Conservation (phyloP, 2,113 vertebrate species). For the Sylvietta virens region DNA sequence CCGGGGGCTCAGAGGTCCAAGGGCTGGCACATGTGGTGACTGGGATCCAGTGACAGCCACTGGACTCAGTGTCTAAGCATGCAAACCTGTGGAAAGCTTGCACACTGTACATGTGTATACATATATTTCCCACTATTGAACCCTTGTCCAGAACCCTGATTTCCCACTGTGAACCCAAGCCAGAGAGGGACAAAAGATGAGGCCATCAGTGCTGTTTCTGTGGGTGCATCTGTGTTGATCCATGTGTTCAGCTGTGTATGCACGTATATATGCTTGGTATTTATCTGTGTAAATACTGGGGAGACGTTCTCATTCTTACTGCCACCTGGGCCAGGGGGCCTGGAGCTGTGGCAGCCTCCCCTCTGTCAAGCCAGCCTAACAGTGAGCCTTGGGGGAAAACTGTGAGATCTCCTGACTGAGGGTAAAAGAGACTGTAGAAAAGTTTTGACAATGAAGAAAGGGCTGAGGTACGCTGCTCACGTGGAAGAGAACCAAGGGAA, state of each 20-base stretch:
- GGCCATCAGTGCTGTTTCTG: not conserved
- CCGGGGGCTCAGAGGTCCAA: not conserved
- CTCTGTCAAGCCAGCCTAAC: not conserved
- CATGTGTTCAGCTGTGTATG: not conserved
- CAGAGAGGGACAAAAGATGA: not conserved
- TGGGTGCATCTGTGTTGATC: not conserved
- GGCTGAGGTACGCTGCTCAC: not conserved
- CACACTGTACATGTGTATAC: not conserved
- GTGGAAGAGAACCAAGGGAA: not conserved
- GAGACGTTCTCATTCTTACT: not conserved
- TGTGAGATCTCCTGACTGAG: not conserved
- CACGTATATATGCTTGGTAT: not conserved
- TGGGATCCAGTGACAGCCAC: not conserved
- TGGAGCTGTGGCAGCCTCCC: not conserved
- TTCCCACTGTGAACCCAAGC: not conserved
- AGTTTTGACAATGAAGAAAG: not conserved
- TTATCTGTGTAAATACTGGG: not conserved
- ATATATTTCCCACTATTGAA: not conserved
- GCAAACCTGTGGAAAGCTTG: not conserved
- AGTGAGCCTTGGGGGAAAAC: not conserved
- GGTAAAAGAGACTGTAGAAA: not conserved
- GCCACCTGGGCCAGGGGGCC: not conserved
- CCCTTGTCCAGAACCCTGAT: not conserved
- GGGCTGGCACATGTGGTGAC: not conserved
- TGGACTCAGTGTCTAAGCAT: not conserved